These are phyloP conservation scores for Drosophila elegans DNA, from an alignment of 1,140 invertebrate species.

Conservation along the genomic window DNA sequence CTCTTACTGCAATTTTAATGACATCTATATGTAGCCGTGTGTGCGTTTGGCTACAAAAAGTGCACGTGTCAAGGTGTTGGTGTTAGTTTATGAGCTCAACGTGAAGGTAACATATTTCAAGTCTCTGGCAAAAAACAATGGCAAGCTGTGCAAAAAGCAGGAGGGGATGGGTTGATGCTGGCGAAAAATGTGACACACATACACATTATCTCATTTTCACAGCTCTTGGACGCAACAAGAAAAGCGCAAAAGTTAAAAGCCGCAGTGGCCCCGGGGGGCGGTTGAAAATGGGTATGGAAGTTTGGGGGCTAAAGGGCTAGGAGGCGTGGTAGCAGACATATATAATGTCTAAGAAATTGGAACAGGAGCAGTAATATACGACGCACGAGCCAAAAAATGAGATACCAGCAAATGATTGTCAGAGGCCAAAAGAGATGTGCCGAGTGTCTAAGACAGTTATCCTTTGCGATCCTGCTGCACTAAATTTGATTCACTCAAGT, in stretches of 20 bases:
- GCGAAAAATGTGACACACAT: conserved; percentile 77
- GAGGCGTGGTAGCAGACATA: conserved; percentile 56
- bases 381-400: conserved; percentile 36
- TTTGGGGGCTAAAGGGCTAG: background rate
- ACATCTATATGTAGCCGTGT: conserved; percentile 59
- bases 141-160: conserved; percentile 38
- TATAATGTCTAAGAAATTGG: conserved; percentile 47
- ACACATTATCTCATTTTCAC: conserved; percentile 83
- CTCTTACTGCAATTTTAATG: conserved; percentile 82
- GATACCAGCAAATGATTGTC: conserved; percentile 65
- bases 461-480: conserved; percentile 37
- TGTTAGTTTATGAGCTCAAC: conserved; percentile 83
- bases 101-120: conserved; percentile 83
- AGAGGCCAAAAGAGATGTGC: conserved; percentile 32
- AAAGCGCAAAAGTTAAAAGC: conserved; percentile 78
- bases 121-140: conserved; percentile 73
- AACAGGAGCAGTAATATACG: conserved; percentile 47
- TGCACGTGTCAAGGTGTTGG: conserved; percentile 81
- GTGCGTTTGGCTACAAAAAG: conserved; percentile 71
- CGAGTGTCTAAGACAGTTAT: conserved; percentile 33
- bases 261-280: conserved; percentile 33
- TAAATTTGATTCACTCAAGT: conserved; percentile 74
- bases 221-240: conserved; percentile 70
- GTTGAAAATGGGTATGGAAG: background rate
- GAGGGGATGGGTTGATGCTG: background rate